Base-by-base conservation (phyloP, 2,888 invertebrate genomes). In the Pyralis farinalis region DNA sequence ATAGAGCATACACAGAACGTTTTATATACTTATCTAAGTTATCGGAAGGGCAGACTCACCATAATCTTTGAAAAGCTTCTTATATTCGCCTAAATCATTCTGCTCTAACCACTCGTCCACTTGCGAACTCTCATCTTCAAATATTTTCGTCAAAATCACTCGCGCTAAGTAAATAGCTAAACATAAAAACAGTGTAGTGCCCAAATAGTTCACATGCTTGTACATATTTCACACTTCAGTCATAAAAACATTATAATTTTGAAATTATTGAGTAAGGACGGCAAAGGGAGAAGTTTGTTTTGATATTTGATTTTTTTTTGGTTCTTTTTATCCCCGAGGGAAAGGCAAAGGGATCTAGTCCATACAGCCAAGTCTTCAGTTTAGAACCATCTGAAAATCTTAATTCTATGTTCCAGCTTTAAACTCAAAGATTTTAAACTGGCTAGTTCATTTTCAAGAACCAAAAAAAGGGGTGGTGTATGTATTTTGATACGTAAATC, bases 81-180 rank as follows among this genome's bases (percentile, higher is more conserved):
- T 92, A 69, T 93, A 94, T 49, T 93, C 91, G 22, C 91, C 90
- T 47, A 95, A 89, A 51, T 93, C 92, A 69, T 94, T 94, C 67
- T 94, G 92, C 43, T 93, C 92, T 50, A 95, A 82, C 95, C 95
- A 96, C 66, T 91, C 89, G 60, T 94, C 93, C 42, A 94, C 93
- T 76, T 93, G 91, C 29, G 87, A 88, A 53, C 86, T 78, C 55
- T 91, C 91, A 60, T 91, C 91, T 62, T 91, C 79, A 53, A 85
- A 78, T 54, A 81, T 73, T 47, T 83, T 79, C 40, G 77, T 76
- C 51, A 85, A 63, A 50, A 79, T 73, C 50, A 74, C 61, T 49
- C 71, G 70, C 36, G 78, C 67, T 40, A 80, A 66, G 61, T 81
- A 85, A 56, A 81, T 56, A 43, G 85, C 49, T 33, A 71, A 71